These are phyloP conservation scores for Ciconia stormi DNA, from an alignment of 2,113 vertebrate species.

Conservation along the genomic window DNA sequence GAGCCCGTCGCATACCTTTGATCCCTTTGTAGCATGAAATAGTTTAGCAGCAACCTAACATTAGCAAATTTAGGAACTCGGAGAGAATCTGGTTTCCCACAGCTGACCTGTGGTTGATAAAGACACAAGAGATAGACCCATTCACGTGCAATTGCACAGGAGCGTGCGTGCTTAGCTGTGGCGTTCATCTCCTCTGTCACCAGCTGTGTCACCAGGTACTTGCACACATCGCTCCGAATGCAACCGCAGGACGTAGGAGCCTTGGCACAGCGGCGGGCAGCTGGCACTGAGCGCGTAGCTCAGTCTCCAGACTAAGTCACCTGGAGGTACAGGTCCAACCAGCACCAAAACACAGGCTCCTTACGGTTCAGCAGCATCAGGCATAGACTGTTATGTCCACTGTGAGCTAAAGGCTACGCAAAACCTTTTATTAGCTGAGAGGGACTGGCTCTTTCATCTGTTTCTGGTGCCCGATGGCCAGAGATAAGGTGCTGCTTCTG, in stretches of 20 bases:
- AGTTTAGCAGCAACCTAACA: background rate
- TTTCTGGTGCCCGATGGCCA: background rate
- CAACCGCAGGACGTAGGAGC: background rate
- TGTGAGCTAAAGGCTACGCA: background rate
- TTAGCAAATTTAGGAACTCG: background rate
- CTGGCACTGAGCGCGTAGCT: background rate
- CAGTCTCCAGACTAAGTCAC: background rate
- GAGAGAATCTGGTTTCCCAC: background rate
- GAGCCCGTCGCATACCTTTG: background rate
- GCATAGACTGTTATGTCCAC: background rate
- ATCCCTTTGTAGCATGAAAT: background rate
- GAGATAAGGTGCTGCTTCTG: background rate
- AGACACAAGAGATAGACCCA: background rate
- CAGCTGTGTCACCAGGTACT: background rate
- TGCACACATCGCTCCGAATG: fast-evolving
- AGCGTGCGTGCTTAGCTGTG: background rate
- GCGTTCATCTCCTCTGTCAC: background rate
- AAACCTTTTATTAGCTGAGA: background rate
- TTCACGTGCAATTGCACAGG: fast-evolving
- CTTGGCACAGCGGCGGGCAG: background rate
- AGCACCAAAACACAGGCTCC: background rate
- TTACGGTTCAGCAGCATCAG: background rate
- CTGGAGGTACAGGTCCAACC: background rate
- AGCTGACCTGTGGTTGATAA: background rate
- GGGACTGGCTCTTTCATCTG: background rate